These are phyloP conservation scores for Macrotrachela quadricornifera DNA, from an alignment of 1,140 invertebrate species.

Conservation along the genomic window DNA sequence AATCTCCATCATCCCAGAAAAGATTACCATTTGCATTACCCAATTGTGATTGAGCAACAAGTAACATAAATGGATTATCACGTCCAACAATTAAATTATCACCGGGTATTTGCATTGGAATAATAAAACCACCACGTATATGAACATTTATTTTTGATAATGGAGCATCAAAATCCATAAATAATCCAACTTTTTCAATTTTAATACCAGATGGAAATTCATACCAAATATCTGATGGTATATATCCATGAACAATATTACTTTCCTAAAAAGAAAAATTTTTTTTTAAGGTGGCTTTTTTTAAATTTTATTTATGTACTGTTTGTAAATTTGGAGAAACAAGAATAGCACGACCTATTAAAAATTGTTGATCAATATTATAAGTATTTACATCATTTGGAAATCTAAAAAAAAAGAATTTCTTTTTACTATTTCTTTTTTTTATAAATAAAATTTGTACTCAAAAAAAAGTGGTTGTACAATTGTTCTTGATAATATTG, in stretches of 20 bases:
- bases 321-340: conserved; percentile 48
- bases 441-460: conserved; percentile 9
- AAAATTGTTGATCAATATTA: conserved; percentile 48
- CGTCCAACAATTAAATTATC: conserved; percentile 35
- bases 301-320: conserved; percentile 18
- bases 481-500: conserved; percentile 46
- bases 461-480: conserved; percentile 47
- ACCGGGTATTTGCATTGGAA: conserved; percentile 44
- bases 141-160: conserved; percentile 44
- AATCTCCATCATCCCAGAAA: conserved; percentile 8
- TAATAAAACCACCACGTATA: conserved; percentile 46
- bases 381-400: conserved; percentile 38
- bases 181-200: conserved; percentile 16
- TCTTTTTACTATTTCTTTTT: too few species aligned
- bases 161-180: conserved; percentile 35
- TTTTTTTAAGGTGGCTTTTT: background rate
- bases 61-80: conserved; percentile 1
- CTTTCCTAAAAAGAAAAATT: conserved; percentile 13
- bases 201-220: conserved; percentile 36
- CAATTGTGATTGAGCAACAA: background rate
- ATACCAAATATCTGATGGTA: conserved; percentile 52
- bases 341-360: conserved; percentile 51
- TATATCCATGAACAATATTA: conserved; percentile 37
- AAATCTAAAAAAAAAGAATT: background rate
- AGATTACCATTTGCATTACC: background rate